These are phyloP conservation scores for Forbesichthys agassizii DNA, from an alignment of 2,113 vertebrate species.

Conservation along the genomic window DNA sequence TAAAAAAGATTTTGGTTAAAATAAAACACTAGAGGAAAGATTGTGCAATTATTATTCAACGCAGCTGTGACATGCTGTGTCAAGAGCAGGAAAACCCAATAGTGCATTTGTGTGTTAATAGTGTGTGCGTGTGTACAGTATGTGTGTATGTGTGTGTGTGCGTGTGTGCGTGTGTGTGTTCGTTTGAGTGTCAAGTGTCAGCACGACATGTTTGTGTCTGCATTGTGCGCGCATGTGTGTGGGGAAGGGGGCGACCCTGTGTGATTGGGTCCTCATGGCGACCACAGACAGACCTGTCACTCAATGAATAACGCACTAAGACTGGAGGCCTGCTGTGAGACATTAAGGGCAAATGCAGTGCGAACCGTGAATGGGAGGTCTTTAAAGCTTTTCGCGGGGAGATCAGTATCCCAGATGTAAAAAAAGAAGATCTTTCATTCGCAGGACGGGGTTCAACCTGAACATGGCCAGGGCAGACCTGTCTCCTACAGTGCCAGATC, in stretches of 20 bases:
- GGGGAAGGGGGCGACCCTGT: slow-evolving; percentile 32
- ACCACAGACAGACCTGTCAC: slow-evolving; percentile 72
- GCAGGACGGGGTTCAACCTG: slow-evolving; percentile 65
- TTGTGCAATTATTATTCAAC: neutral
- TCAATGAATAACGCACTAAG: slow-evolving; percentile 74
- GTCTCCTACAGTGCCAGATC: slow-evolving; percentile 37
- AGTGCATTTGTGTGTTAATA: no score
- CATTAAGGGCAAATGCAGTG: slow-evolving; percentile 76
- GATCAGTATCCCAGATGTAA: slow-evolving; percentile 73
- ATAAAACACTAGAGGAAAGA: slow-evolving; percentile 16
- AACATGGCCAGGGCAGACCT: slow-evolving; percentile 40
- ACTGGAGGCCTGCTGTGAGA: slow-evolving; percentile 74
- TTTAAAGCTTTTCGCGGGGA: slow-evolving; percentile 69
- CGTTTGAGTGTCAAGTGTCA: neutral
- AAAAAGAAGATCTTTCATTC: slow-evolving; percentile 75
- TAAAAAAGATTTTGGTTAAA: neutral
- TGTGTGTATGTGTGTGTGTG: slow-evolving; percentile 1
- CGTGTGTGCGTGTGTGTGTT: neutral
- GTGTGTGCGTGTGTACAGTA: slow-evolving; percentile 2
- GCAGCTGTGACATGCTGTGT: neutral
- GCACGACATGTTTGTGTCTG: slow-evolving; percentile 43
- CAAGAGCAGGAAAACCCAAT: neutral
- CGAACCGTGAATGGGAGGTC: slow-evolving; percentile 76
- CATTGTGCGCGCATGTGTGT: slow-evolving; percentile 26
- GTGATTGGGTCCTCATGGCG: slow-evolving; percentile 62